Percentiles rank a stretch among this genome's conserved stretches.
Conservation (phyloP, 2,888 invertebrate genomes). For the Stratiomys singularior region DNA sequence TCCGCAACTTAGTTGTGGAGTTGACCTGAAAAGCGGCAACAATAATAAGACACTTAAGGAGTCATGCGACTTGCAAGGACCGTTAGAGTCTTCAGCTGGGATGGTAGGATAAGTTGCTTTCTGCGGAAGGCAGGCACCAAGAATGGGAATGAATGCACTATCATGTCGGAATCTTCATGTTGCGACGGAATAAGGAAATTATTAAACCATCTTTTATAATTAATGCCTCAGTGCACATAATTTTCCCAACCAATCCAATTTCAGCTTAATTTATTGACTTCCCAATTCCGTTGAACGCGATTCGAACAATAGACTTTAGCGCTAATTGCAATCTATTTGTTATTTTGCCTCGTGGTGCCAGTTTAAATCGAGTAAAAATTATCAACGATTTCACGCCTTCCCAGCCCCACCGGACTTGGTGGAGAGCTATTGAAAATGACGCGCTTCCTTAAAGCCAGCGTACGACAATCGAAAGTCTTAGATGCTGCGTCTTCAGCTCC, state of each 20-base stretch:
- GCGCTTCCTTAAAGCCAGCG: conserved; percentile 26
- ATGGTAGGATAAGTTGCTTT: no score
- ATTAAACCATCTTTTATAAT: no score
- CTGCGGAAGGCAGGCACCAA: no score
- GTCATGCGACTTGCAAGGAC: neutral
- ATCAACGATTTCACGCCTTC: conserved; percentile 37
- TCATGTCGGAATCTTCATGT: no score
- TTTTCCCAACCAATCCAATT: no score
- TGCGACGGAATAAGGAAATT: no score
- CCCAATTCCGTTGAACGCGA: no score
- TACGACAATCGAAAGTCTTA: conserved; percentile 3
- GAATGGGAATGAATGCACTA: no score
- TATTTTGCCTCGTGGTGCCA: neutral
- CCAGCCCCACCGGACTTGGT: conserved; percentile 6
- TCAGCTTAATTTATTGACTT: no score
- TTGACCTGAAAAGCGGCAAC: neutral
- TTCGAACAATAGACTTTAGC: neutral
- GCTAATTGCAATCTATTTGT: conserved; percentile 5
- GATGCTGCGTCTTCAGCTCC: neutral
- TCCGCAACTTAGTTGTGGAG: neutral
- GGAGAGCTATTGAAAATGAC: conserved; percentile 31
- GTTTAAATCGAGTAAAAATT: conserved; percentile 19
- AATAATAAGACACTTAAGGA: conserved; percentile 2
- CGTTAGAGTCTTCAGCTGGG: neutral
- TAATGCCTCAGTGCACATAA: no score